phyloP scores from a whole-genome alignment of 2,888 invertebrate species.

The Mactromeris polynyma region DNA sequence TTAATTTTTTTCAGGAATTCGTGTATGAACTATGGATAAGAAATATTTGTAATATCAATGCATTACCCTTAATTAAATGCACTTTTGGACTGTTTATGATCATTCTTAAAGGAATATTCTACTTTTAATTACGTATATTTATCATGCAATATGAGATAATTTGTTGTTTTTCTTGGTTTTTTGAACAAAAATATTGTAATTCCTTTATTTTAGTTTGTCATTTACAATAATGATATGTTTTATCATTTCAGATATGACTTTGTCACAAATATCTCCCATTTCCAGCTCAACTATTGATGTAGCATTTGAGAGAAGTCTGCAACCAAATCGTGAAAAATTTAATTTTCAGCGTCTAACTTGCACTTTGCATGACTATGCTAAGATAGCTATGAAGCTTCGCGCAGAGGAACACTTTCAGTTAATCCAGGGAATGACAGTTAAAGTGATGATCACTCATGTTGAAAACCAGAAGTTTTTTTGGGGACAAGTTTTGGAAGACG shows the following conservation, averaged over 20 bases:
- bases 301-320: not conserved
- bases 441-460: conserved; percentile 63
- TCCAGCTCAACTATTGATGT: not conserved
- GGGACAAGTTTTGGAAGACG: conserved; percentile 68
- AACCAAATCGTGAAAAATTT: conserved; percentile 22
- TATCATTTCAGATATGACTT: not conserved
- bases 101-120: no score
- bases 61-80: no score
- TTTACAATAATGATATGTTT: not conserved
- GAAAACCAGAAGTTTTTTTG: conserved; percentile 68
- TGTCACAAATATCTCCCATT: not conserved
- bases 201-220: not conserved
- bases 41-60: no score
- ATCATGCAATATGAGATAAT: no score
- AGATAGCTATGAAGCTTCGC: conserved; percentile 41
- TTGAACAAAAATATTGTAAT: not conserved
- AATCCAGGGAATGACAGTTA: conserved; percentile 34
- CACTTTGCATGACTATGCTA: conserved; percentile 46
- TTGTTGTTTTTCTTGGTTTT: not conserved
- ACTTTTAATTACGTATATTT: no score
- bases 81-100: no score
- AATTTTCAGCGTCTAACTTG: conserved; percentile 39
- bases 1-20: no score
- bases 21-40: no score
- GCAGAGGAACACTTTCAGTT: conserved; percentile 44